Base-by-base conservation (phyloP, 1,140 invertebrate genomes). In the Drosophila tropicalis region DNA sequence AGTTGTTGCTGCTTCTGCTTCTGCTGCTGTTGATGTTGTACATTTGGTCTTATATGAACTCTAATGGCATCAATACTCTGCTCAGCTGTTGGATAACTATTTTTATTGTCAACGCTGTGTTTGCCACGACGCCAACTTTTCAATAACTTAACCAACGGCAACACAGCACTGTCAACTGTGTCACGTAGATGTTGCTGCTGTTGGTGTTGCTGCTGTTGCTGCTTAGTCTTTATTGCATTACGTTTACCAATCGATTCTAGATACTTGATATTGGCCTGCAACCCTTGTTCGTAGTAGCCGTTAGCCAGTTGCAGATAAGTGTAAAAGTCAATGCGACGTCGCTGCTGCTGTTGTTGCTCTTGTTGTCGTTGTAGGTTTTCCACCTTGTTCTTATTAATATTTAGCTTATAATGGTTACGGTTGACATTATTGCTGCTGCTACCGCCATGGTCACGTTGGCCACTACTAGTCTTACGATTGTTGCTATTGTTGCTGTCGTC, bases 211-310 rank as follows among this genome's bases (percentile, higher is more conserved):
- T 34, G 29, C 22, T 58, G 55, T 15, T 55, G 15, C 7, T 44
- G 39, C 9, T 39, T 40, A 19, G 44, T 51, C 44, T 41, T 71
- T 76, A 76, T 76, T 44, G 73, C 60, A 76, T 76, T 76, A 71
- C 40, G 57, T n/a, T 71, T 71, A n/a, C 82, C 86, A 70, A 92
- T 86, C 73, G 90, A 85, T 91, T 92, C 70, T 60, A 92, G 69
- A 70, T 92, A 92, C 57, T 81, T 76, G 36, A 92, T 65, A 69
- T 91, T 85, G 4, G 79, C 68, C 25, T 79, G 79, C 72, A 89
- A 79, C 47, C 81, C 86, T 22, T 76, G 67, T 60, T 92, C 81
- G 60, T 92, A 92, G 67, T 89, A 91, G n/a, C 84, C 77, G 40
- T 61, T 86, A 51, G 91, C 91, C 67, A 92, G 62, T 72, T 91